These are phyloP conservation scores for Oxygymnocypris stewartii DNA, from an alignment of 2,113 vertebrate genomes.

Conservation along the genomic window DNA sequence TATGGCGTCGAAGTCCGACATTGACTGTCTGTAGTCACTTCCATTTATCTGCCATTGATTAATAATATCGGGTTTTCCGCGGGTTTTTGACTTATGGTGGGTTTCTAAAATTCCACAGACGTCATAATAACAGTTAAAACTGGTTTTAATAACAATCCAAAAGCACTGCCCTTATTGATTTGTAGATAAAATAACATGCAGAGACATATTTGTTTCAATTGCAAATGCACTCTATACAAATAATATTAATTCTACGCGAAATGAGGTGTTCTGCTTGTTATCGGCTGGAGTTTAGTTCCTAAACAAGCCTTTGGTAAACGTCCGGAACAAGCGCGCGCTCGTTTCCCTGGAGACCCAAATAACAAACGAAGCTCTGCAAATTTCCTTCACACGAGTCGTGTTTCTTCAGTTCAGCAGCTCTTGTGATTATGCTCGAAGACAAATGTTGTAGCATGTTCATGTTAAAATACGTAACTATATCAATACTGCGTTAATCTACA, in stretches of 20 bases:
- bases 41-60: constrained; percentile 66
- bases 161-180: neutral
- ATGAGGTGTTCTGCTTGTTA: neutral
- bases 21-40: constrained; percentile 54
- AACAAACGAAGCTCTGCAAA: constrained; percentile 61
- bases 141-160: neutral
- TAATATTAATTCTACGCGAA: neutral
- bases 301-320: neutral
- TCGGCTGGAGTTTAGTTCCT: neutral
- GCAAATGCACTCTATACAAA: neutral
- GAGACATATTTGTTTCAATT: neutral
- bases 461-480: neutral
- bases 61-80: constrained; percentile 51
- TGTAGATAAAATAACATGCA: neutral
- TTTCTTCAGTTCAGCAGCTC: neutral
- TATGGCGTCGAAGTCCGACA: constrained; percentile 41
- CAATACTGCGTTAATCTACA: neutral
- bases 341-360: constrained; percentile 68
- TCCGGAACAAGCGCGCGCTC: neutral
- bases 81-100: neutral
- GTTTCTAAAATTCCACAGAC: constrained; percentile 8
- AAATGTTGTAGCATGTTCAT: neutral
- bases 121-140: constrained; percentile 29
- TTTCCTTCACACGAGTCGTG: constrained; percentile 56
- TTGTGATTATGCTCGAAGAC: neutral